Evolutionary conservation across 2,797 vertebrate genomes (phyloP), one percentile per base, ranked within the genome.

Genomic region (Notolabrus celidotus): DNA sequence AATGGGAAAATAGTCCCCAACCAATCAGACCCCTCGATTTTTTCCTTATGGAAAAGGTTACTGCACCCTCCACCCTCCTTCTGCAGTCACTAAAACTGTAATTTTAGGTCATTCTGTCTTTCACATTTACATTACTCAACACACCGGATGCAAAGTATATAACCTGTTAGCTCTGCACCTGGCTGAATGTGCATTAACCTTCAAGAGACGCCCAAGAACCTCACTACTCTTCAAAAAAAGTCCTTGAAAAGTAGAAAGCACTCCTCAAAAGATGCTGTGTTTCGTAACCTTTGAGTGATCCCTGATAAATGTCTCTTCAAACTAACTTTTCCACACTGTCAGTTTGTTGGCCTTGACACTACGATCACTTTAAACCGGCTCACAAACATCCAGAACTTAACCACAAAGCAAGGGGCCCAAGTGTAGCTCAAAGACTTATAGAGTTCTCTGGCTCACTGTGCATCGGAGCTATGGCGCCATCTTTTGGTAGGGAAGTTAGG

Each of bases 31-130:
- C 53, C 25, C 38, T 42, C 39, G 52, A 4, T 63, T 25, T 47
- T 23, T 83, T 78, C 79, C 84, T 87, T 79, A 87, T 86, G 87
- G 84, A 91, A 89, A 88, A 85, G 74, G 79, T 90, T 90, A 86
- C 75, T 34, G 60, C 74, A 69, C 60, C 54, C 62, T 25, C 53
- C 58, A 50, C 57, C 70, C 49, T 25, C 53, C 47, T 59, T 42
- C 53, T 57, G 23, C 65, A 77, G 67, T 77, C 68, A 69, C 76
- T 34, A 47, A 38, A 67, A 74, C 71, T 80, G 64, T 66, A 77
- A 54, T 67, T 86, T 47, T 34, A 63, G 56, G 83, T 75, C 53
- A 80, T 63, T 86, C 58, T 69, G 74, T 74, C 63, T 82, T 76
- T 75, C 78, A 76, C 68, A 51, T 82, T 68, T 65, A 57, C 76